Conservation (phyloP, 2,113 vertebrate genomes). For the Paratilapia polleni region DNA sequence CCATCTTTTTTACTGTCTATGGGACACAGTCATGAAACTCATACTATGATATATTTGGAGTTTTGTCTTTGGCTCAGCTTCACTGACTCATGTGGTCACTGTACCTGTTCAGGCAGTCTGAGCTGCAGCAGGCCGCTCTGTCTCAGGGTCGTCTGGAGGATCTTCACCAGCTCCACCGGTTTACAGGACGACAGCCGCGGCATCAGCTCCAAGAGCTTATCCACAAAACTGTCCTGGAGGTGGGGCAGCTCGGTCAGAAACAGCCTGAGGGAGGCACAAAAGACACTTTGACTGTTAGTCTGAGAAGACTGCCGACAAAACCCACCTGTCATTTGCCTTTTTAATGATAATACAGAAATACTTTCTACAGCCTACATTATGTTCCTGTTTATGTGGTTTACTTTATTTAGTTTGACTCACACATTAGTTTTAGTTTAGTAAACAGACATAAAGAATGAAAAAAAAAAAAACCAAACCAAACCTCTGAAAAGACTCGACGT, state of each 20-base stretch:
- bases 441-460: background rate
- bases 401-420: fast-evolving
- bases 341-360: background rate
- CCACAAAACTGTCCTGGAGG: slow-evolving; percentile 94
- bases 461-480: slow-evolving; percentile 63
- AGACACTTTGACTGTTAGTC: background rate
- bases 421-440: background rate
- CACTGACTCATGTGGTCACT: background rate
- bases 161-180: slow-evolving; percentile 90
- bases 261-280: slow-evolving; percentile 73
- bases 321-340: background rate
- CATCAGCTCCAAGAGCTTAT: slow-evolving; percentile 93
- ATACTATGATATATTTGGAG: background rate
- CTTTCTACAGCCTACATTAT: background rate
- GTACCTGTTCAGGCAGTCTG: slow-evolving; percentile 89
- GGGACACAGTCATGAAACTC: background rate
- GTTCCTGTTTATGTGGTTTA: fast-evolving
- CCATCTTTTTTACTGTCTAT: too few species aligned
- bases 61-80: background rate
- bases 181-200: slow-evolving; percentile 92
- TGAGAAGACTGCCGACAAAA: fast-evolving
- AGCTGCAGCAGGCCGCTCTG: slow-evolving; percentile 92
- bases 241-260: slow-evolving; percentile 91
- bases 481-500: slow-evolving; percentile 95
- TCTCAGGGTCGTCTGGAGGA: slow-evolving; percentile 90